Base-by-base conservation (phyloP, 2,888 invertebrate genomes). In the Dinocampus coccinellae region DNA sequence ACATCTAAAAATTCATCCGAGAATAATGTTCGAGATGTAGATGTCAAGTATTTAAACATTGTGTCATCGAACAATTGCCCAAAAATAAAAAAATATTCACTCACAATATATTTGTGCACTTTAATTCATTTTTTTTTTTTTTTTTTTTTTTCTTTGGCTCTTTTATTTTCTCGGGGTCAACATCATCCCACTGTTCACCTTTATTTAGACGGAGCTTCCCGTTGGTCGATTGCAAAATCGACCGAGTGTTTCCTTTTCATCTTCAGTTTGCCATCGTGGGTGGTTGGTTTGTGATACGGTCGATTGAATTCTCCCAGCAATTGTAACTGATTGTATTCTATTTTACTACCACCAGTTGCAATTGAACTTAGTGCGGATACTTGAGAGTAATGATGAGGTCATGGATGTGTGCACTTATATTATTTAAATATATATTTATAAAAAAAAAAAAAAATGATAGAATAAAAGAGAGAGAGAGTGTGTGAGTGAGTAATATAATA, bases 301-400 rank as follows among this genome's bases (percentile, higher is more conserved):
- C 57, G 57, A 66, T 66, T 29, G 71, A 70, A 65, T 66, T 61
- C 26, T 66, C 16, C 53, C 65, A 58, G 64, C 39, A 69, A 60
- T 57, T 57, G 55, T 39, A 66, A 53, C 29, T 57, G 66, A 57
- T 55, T 58, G 7, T 33, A 55, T 29, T 11, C 13, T 29, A 53
- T 36, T 13, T 55, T 66, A 24, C 68, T n/a, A 73, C 58, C 70
- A 70, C 63, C 64, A 64, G 67, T 69, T 66, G 69, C 65, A 57
- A 73, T 73, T 72, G 62, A 68, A 58, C 67, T n/a, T 52, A 47
- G 7, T 47, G 47, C 47, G 47, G n/a, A 47, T 47, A 47, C 16
- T 47, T 47, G 47, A 16, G 9, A 47, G 16, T n/a, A n/a, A n/a
- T 53, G 52, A 47, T 33, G 34, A 29, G 64, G 34, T 47, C 47